Conservation (phyloP, 2,797 vertebrate genomes). For the Choloepus didactylus region DNA sequence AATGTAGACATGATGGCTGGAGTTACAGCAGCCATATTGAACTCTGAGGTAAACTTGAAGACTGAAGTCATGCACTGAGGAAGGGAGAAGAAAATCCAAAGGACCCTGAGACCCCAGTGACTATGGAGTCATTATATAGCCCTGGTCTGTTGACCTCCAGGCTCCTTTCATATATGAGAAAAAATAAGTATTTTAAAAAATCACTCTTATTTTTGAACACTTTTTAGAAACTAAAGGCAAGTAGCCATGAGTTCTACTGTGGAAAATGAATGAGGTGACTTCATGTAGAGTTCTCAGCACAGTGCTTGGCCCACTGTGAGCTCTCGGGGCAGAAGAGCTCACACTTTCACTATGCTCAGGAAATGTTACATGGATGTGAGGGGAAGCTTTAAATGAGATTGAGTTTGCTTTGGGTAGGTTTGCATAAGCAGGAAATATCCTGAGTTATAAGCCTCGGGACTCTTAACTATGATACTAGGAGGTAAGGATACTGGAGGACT, state of each 20-base stretch:
- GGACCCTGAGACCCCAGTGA: neutral
- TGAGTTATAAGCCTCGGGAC: neutral
- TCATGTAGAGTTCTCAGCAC: neutral
- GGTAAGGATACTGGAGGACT: neutral
- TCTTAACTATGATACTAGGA: neutral
- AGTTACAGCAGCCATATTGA: neutral
- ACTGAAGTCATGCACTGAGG: neutral
- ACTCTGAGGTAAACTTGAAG: neutral
- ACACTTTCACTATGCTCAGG: neutral
- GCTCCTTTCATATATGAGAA: neutral
- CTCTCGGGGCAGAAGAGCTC: neutral
- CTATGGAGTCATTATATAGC: neutral
- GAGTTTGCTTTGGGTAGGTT: neutral
- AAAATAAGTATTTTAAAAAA: constrained; percentile 23
- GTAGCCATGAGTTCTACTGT: neutral
- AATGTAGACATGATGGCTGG: neutral
- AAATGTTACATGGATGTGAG: neutral
- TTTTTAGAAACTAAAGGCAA: neutral
- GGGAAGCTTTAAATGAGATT: neutral
- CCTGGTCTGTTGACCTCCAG: neutral
- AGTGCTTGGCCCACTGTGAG: neutral
- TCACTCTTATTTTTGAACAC: neutral
- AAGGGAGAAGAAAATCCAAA: neutral
- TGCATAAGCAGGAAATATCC: neutral
- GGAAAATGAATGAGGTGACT: neutral